Evolutionary conservation across 1,140 invertebrate species (phyloP).

Genomic region (Saccostrea cuccullata): DNA sequence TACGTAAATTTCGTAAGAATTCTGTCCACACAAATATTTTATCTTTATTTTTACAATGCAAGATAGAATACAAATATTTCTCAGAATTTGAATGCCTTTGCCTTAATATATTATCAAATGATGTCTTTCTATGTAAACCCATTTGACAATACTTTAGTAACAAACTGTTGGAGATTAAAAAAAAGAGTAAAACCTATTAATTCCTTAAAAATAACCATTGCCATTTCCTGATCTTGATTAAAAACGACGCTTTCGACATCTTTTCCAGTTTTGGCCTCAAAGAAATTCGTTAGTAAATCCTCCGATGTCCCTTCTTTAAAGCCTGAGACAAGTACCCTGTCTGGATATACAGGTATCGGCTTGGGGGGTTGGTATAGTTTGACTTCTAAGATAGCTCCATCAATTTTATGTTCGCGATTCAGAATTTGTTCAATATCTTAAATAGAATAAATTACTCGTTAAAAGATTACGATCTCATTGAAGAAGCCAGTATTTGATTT

Average conservation of each 20-base stretch:
- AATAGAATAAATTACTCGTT: background rate
- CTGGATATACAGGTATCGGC: slow-evolving; percentile 43
- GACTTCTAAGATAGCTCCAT: slow-evolving; percentile 14
- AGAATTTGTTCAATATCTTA: slow-evolving; percentile 39
- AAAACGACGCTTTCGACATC: slow-evolving; percentile 24
- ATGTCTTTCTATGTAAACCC: too few species aligned
- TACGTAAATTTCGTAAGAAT: too few species aligned
- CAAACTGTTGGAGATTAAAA: too few species aligned
- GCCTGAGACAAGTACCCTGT: slow-evolving; percentile 49
- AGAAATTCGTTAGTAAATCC: slow-evolving; percentile 47
- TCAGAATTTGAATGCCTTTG: too few species aligned
- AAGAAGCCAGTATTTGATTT: too few species aligned
- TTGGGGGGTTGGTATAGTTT: slow-evolving; percentile 51
- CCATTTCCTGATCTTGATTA: slow-evolving; percentile 49
- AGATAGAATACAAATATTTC: too few species aligned
- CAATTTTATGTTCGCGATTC: slow-evolving; percentile 27
- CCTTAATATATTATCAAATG: too few species aligned
- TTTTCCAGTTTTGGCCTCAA: slow-evolving; percentile 48
- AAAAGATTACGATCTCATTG: too few species aligned
- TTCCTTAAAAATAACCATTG: slow-evolving; percentile 54
- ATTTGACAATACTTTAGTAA: too few species aligned
- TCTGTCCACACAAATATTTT: too few species aligned
- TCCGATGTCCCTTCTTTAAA: slow-evolving; percentile 47
- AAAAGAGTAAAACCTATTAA: slow-evolving; percentile 37
- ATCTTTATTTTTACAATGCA: too few species aligned